A percentile compares a stretch with the other conserved stretches of the same genome.
phyloP scores from a whole-genome alignment of 2,888 invertebrate species.

The Thalpophila matura region DNA sequence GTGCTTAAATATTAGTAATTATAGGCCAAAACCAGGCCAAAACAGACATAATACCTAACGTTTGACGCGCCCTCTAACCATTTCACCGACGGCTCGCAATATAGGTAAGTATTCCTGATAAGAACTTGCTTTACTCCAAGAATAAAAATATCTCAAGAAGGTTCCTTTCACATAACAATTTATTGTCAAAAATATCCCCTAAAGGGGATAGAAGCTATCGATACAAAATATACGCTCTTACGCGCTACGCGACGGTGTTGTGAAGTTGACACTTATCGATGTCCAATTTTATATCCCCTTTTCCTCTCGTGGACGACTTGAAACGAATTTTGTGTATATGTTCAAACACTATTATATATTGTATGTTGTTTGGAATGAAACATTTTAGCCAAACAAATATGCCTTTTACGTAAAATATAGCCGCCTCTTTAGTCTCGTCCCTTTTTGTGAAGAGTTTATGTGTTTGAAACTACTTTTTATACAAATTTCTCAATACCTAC shows the following conservation, averaged over 20 bases:
- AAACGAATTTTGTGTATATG: slow-evolving; percentile 45
- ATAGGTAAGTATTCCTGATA: slow-evolving; percentile 11
- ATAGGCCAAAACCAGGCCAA: not conserved
- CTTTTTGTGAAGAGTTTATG: not conserved
- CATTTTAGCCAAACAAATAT: slow-evolving; percentile 14
- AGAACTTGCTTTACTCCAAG: not conserved
- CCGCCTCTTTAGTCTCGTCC: not conserved
- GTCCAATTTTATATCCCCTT: slow-evolving; percentile 48
- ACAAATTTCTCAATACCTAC: too few species aligned
- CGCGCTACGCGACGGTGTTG: slow-evolving; percentile 30
- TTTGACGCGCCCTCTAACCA: not conserved
- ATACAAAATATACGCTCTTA: slow-evolving; percentile 33
- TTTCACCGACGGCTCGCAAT: not conserved
- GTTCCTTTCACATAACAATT: slow-evolving; percentile 10
- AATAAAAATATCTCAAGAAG: slow-evolving; percentile 15
- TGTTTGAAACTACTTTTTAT: not conserved
- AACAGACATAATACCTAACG: not conserved
- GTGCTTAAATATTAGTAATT: not conserved
- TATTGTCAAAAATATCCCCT: slow-evolving; percentile 25
- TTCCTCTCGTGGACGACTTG: slow-evolving; percentile 24
- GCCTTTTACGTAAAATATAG: slow-evolving; percentile 4
- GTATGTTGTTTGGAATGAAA: slow-evolving; percentile 14
- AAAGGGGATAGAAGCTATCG: slow-evolving; percentile 23
- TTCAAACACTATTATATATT: slow-evolving; percentile 42
- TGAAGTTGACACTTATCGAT: slow-evolving; percentile 51